These are phyloP conservation scores for Zoanthus sociatus DNA, from an alignment of 92 coral and sea anemone genomes.

Conservation along the genomic window DNA sequence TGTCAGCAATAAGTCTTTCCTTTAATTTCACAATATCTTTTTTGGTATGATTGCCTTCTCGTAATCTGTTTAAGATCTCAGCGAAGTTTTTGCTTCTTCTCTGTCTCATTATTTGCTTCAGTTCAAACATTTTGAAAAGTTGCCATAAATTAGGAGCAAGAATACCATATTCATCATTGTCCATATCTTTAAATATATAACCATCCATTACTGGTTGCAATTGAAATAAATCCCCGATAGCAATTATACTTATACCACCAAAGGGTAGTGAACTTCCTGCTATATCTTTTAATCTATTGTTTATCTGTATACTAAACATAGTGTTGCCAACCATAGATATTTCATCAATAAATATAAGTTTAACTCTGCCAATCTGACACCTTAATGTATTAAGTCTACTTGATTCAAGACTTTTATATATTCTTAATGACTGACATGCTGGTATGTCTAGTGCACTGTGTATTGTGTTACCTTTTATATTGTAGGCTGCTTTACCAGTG, in stretches of 20 bases:
- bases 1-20: conserved; percentile 47
- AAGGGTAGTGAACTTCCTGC: not conserved
- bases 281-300: conserved; percentile 59
- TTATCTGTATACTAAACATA: conserved; percentile 17
- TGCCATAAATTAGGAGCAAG: conserved; percentile 61
- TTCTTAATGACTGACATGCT: conserved; percentile 67
- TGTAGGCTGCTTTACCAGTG: conserved; percentile 5
- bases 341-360: conserved; percentile 27
- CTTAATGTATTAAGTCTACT: conserved; percentile 70
- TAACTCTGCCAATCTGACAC: conserved; percentile 28
- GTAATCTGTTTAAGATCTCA: conserved; percentile 31
- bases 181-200: conserved; percentile 62
- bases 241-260: not conserved
- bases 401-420: conserved; percentile 76
- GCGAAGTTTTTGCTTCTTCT: conserved; percentile 64
- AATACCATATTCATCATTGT: conserved; percentile 63
- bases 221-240: conserved; percentile 21
- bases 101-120: conserved; percentile 52
- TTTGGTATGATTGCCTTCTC: conserved; percentile 61
- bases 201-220: conserved; percentile 72
- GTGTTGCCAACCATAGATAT: conserved; percentile 76
- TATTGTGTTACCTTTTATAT: not conserved
- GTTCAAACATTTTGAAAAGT: no score
- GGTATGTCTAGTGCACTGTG: not conserved
- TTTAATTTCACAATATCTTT: conserved; percentile 61